Conservation (phyloP, 2,797 vertebrate species). For the Parotocinclus haroldoi region DNA sequence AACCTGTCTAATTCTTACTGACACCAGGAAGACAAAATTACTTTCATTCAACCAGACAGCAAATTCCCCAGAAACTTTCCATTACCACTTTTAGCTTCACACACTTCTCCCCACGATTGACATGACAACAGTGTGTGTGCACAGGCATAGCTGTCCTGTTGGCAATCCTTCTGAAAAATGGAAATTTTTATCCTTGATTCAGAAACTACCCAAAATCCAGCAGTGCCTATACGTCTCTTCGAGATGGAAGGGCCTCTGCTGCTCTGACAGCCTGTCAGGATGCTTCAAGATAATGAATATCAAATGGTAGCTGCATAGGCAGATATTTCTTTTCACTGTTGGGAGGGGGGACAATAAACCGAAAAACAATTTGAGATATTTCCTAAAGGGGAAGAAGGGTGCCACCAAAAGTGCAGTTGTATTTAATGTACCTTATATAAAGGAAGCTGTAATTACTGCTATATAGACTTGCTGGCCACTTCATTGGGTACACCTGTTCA, state of each 20-base stretch:
- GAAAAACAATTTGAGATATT: no score
- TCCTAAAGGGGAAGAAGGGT: no score
- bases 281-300: conserved; percentile 65
- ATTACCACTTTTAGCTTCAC: conserved; percentile 19
- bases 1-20: conserved; percentile 40
- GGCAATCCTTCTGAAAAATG: conserved; percentile 35
- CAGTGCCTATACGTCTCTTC: conserved; percentile 21
- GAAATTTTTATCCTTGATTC: conserved; percentile 45
- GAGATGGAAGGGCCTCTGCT: conserved; percentile 42
- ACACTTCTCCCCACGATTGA: conserved; percentile 16
- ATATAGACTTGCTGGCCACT: no score
- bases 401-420: no score
- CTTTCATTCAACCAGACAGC: conserved; percentile 15
- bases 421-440: no score
- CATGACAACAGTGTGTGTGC: conserved; percentile 30
- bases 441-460: no score
- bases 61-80: conserved; percentile 22
- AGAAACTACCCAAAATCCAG: conserved; percentile 31
- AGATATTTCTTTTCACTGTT: conserved; percentile 53
- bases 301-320: conserved; percentile 40
- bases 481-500: no score
- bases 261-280: conserved; percentile 64
- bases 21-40: conserved; percentile 47
- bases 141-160: conserved; percentile 45
- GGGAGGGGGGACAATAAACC: conserved; percentile 5